These are phyloP conservation scores for Ptilorrhoa leucosticta DNA, from an alignment of 2,113 vertebrate species.

Conservation along the genomic window DNA sequence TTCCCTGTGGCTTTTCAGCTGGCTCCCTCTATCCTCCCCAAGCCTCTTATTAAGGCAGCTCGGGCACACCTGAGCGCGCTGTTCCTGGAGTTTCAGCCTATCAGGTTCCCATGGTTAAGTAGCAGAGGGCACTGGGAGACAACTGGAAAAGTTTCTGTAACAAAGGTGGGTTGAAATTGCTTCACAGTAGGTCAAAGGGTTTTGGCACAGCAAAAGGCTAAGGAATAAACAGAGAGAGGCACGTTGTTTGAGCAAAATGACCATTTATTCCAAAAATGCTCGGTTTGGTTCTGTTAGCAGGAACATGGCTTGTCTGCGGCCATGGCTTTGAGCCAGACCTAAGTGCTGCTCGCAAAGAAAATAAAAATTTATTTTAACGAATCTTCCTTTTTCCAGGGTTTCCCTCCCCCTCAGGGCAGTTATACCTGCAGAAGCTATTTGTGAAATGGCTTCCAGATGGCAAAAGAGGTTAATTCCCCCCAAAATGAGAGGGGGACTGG, in stretches of 20 bases:
- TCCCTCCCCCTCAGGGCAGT: background rate
- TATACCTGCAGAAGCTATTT: constrained; percentile 41
- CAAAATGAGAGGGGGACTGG: background rate
- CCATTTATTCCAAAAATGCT: background rate
- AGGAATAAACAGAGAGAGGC: background rate
- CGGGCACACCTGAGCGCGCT: background rate
- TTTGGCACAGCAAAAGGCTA: background rate
- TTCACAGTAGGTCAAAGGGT: background rate
- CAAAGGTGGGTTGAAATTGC: background rate
- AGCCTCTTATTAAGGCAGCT: background rate
- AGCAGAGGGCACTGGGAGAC: background rate
- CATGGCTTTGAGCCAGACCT: background rate
- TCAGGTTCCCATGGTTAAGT: fast-evolving
- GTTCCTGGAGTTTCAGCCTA: background rate
- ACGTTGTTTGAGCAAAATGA: background rate
- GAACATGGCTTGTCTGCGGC: background rate
- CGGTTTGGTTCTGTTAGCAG: background rate
- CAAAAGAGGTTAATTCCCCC: background rate
- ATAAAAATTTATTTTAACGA: background rate
- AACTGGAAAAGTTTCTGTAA: background rate
- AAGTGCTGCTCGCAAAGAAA: background rate
- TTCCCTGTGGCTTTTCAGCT: background rate
- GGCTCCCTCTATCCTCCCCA: background rate
- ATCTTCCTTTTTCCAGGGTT: background rate
- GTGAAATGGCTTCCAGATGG: constrained; percentile 42